Evolutionary conservation across 2,113 vertebrate genomes (phyloP).

Genomic region (Eudorcas thomsonii): DNA sequence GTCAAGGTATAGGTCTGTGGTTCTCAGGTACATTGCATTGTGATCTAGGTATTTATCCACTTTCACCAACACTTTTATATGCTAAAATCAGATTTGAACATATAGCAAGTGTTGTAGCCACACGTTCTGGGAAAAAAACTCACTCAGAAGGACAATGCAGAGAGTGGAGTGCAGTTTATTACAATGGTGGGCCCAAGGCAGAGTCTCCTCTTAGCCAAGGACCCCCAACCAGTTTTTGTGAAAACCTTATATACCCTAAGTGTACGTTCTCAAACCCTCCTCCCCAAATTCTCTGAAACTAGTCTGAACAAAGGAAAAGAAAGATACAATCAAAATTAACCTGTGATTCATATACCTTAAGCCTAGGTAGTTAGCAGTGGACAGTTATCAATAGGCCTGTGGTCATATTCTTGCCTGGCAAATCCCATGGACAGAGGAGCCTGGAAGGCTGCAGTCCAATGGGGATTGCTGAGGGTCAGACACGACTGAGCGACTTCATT

Average conservation of each 20-base stretch:
- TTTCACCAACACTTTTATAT: not conserved
- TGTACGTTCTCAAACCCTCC: not conserved
- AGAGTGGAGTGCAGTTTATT: not conserved
- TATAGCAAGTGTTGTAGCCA: not conserved
- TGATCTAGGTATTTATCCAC: not conserved
- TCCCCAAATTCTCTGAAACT: not conserved
- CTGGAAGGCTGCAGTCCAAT: no score
- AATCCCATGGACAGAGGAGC: no score
- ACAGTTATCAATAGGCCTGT: not conserved
- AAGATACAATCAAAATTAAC: not conserved
- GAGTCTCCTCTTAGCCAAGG: not conserved
- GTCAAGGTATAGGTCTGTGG: not conserved
- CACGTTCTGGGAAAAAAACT: rapidly evolving
- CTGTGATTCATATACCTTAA: rapidly evolving
- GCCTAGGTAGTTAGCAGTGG: not conserved
- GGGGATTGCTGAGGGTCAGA: rapidly evolving
- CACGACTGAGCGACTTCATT: no score
- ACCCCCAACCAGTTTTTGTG: not conserved
- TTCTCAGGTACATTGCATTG: not conserved
- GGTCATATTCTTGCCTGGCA: not conserved
- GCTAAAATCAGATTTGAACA: not conserved
- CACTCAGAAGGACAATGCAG: not conserved
- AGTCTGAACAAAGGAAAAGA: not conserved
- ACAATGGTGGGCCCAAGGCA: not conserved
- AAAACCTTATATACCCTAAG: not conserved